Conservation (phyloP, 2,888 invertebrate genomes). For the Cheiracanthium punctorium region DNA sequence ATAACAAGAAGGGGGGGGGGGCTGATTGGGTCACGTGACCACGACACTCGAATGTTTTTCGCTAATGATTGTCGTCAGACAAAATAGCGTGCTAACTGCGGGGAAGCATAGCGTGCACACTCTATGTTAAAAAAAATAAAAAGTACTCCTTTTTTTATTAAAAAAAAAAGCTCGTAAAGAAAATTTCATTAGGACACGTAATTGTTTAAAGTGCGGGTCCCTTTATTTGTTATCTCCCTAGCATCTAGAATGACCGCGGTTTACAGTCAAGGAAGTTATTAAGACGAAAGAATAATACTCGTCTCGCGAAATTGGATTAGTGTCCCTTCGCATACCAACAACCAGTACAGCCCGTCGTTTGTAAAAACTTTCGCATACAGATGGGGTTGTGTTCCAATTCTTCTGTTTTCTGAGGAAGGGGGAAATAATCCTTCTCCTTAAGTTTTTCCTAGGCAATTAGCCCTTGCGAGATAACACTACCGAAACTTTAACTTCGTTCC, state of each 20-base stretch:
- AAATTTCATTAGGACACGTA: constrained; percentile 58
- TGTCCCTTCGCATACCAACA: neutral
- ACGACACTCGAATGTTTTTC: constrained; percentile 46
- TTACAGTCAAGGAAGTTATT: neutral
- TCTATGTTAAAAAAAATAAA: neutral
- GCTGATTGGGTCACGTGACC: constrained; percentile 54
- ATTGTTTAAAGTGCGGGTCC: constrained; percentile 49
- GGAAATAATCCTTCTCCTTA: too few relatives aligned
- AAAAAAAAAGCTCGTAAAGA: constrained; percentile 19
- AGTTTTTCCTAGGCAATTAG: too few relatives aligned
- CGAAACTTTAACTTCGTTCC: neutral
- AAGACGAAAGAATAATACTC: neutral
- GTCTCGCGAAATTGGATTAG: neutral
- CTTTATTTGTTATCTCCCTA: constrained; percentile 15
- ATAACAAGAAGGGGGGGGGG: constrained; percentile 19
- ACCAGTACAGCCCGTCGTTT: neutral
- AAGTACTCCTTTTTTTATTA: neutral
- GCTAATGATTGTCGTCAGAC: constrained; percentile 65
- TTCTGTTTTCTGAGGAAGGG: too few relatives aligned
- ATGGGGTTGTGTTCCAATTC: too few relatives aligned
- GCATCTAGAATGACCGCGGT: neutral
- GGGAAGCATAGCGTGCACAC: neutral
- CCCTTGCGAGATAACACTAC: too few relatives aligned
- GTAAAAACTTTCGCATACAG: neutral
- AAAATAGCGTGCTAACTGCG: constrained; percentile 47